phyloP scores from a whole-genome alignment of 1,140 invertebrate species.

The Melitaea cinxia region DNA sequence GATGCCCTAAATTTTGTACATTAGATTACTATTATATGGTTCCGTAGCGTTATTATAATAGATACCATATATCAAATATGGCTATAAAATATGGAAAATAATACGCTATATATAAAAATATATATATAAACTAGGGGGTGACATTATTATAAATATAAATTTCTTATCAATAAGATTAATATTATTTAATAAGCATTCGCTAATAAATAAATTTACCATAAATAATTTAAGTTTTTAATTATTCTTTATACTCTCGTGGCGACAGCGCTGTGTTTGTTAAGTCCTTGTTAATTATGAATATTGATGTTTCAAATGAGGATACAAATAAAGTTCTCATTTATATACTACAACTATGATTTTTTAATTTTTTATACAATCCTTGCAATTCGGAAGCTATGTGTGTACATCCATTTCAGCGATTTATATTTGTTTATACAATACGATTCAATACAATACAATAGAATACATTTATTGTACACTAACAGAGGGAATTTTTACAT shows the following conservation, averaged over 20 bases:
- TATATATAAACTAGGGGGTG: constrained; percentile 51
- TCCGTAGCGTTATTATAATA: too few species aligned
- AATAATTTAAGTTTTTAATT: neutral
- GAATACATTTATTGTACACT: too few species aligned
- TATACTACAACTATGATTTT: neutral
- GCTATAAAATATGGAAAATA: constrained; percentile 18
- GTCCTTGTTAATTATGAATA: constrained; percentile 7
- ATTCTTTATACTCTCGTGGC: constrained; percentile 16
- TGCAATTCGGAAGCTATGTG: too few species aligned
- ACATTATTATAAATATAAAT: constrained; percentile 44
- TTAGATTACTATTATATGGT: too few species aligned
- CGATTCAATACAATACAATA: too few species aligned
- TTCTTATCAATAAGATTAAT: constrained; percentile 14
- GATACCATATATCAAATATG: too few species aligned
- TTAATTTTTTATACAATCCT: too few species aligned
- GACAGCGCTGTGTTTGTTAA: constrained; percentile 26
- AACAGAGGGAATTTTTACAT: too few species aligned
- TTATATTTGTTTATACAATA: too few species aligned
- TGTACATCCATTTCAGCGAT: too few species aligned
- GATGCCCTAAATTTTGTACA: neutral
- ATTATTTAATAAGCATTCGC: neutral
- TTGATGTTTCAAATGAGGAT: constrained; percentile 3
- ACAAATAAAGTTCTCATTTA: neutral
- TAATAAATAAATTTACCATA: neutral
- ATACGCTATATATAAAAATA: neutral